Percentiles rank a stretch among this genome's conserved stretches.
Conservation (phyloP, 2,888 invertebrate species). For the Neria commutata region DNA sequence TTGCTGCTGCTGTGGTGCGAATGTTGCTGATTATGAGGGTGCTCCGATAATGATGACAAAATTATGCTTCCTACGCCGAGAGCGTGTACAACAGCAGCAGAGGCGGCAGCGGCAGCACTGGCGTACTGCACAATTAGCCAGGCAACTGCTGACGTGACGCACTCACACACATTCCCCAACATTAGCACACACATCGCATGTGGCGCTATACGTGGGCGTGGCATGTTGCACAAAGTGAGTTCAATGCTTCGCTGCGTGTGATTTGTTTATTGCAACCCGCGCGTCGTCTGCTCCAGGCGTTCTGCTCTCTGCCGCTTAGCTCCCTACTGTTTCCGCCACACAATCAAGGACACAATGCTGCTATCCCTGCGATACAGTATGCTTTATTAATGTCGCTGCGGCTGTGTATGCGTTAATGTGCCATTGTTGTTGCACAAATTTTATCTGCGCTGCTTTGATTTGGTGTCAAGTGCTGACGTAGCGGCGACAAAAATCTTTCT, state of each 20-base stretch:
- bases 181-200: background rate
- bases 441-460: background rate
- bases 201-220: background rate
- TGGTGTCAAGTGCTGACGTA: background rate
- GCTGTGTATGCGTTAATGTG: background rate
- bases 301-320: too few species aligned
- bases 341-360: background rate
- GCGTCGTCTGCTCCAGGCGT: slow-evolving; percentile 6
- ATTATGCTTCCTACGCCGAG: background rate
- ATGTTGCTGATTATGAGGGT: slow-evolving; percentile 1
- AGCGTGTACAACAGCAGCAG: too few species aligned
- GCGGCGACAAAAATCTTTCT: background rate
- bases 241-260: slow-evolving; percentile 45
- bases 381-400: background rate
- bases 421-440: background rate
- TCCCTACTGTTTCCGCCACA: background rate
- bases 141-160: background rate
- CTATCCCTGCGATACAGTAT: background rate
- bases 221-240: background rate
- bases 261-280: slow-evolving; percentile 48
- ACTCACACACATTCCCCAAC: background rate
- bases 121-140: slow-evolving; percentile 5
- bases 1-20: slow-evolving; percentile 1
- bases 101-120: background rate
- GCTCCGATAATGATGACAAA: slow-evolving; percentile 9